Percentiles rank a stretch among this genome's conserved stretches.
These are phyloP conservation scores for Coleophora flavipennella DNA, from an alignment of 2,888 invertebrate species.

Conservation along the genomic window DNA sequence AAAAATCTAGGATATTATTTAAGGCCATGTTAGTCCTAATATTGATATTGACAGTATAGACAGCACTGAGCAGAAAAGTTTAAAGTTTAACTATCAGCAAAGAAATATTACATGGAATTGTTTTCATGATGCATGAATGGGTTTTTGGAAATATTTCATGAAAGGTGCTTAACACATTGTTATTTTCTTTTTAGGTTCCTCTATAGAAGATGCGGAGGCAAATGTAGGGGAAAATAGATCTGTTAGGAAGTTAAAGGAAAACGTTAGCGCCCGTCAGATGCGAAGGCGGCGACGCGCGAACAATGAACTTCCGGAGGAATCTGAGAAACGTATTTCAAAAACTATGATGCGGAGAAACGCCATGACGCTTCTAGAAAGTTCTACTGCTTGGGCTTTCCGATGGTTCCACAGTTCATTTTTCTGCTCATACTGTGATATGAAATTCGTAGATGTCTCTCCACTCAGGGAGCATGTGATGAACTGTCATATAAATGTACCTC, in stretches of 20 bases:
- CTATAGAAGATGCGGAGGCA: conserved; percentile 31
- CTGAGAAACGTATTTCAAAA: conserved; percentile 52
- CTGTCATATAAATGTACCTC: conserved; percentile 36
- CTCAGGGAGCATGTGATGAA: conserved; percentile 38
- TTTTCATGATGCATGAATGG: no score
- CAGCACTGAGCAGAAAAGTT: no score
- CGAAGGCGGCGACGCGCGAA: conserved; percentile 56
- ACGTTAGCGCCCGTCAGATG: conserved; percentile 57
- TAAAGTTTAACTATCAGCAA: no score
- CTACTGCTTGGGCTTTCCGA: conserved; percentile 61
- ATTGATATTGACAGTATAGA: no score
- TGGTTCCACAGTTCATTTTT: conserved; percentile 56
- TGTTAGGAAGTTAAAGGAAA: conserved; percentile 54
- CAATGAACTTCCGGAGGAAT: conserved; percentile 56
- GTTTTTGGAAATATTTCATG: no score
- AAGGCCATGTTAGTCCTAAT: no score
- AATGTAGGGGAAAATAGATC: conserved; percentile 33
- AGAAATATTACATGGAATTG: no score
- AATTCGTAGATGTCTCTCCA: conserved; percentile 39
- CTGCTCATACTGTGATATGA: conserved; percentile 54
- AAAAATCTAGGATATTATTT: no score
- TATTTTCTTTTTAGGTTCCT: conserved; percentile 57
- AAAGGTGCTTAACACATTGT: neutral
- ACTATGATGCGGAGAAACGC: conserved; percentile 63
- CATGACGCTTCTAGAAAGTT: conserved; percentile 45